Base-by-base conservation (phyloP, 2,888 invertebrate genomes). In the Dicyrtomina minuta region DNA sequence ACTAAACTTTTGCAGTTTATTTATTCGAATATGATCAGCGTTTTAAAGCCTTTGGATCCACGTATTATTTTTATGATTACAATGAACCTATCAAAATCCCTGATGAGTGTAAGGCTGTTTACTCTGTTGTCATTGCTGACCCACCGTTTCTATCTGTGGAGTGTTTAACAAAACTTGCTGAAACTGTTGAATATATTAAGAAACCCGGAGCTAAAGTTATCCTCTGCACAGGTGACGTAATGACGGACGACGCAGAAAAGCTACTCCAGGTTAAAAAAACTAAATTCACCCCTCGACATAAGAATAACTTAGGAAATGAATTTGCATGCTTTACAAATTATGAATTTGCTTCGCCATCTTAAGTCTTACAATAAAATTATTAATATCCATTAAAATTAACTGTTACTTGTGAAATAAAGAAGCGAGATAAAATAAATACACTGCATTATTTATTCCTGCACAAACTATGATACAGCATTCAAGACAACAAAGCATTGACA, bases 131-230 rank as follows among this genome's bases (percentile, higher is more conserved):
- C 0, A 85, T 98, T 66, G 93, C 91, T 0, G 97, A 98, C 83
- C 97, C 98, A 1, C 98, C 98, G 0, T 97, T 96, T 82, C 84
- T 98, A 2, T 91, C 95, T 0, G 90, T 93, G 77, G 96, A 96
- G 81, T 97, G 97, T 82, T 85, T 96, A 59, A 86, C 87, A 0
- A 95, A 96, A 84, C 90, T 90, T 0, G 87, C 92, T 0, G 83
- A 87, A 70, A 93, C 93, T 0, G 87, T 96, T 1, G 88, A 88
- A 76, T 87, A 87, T 77, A 81, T 97, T 65, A 82, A 68, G 20
- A n/a, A 70, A 64, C 20, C 87, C 0, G 91, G 91, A 89, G 85
- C 87, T 12, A 90, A 90, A 80, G 87, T 96, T 33, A 86, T 96
- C 1, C 84, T 97, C 8, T 96, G 96, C 80, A 96, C 96, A 59